phyloP scores from a whole-genome alignment of 2,888 invertebrate species.

The Chirona hameri region DNA sequence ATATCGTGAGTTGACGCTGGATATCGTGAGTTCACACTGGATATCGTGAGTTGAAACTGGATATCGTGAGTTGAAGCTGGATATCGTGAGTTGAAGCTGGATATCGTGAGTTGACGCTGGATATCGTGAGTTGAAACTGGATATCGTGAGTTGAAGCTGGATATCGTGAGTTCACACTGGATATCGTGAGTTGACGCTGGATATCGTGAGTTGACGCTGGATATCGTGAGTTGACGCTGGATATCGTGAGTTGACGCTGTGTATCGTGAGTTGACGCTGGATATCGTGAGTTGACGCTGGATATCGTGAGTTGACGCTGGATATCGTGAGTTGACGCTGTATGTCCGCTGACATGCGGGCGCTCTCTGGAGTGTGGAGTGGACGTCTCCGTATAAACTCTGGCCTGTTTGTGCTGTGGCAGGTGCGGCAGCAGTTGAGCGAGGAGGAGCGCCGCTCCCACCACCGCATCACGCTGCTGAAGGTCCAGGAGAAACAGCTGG shows the following conservation, averaged over 20 bases:
- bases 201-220: no score
- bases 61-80: no score
- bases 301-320: no score
- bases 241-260: no score
- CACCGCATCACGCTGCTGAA: conserved; percentile 63
- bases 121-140: conserved; percentile 44
- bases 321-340: no score
- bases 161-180: conserved; percentile 44
- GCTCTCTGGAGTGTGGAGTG: no score
- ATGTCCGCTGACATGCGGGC: no score
- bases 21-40: conserved; percentile 44
- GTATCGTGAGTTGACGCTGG: no score
- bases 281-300: no score
- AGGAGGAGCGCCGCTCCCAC: conserved; percentile 63
- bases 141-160: conserved; percentile 47
- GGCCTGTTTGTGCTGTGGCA: neutral
- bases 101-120: conserved; percentile 47
- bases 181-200: conserved; percentile 47
- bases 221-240: no score
- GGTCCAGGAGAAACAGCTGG: conserved; percentile 62
- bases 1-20: conserved; percentile 47
- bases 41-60: conserved; percentile 47
- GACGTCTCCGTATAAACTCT: no score
- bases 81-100: conserved; percentile 48
- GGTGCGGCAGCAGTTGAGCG: conserved; percentile 1